Evolutionary conservation across 2,888 invertebrate species (phyloP), one percentile per base, ranked within the genome.

Genomic region (Sphinx pinastri): DNA sequence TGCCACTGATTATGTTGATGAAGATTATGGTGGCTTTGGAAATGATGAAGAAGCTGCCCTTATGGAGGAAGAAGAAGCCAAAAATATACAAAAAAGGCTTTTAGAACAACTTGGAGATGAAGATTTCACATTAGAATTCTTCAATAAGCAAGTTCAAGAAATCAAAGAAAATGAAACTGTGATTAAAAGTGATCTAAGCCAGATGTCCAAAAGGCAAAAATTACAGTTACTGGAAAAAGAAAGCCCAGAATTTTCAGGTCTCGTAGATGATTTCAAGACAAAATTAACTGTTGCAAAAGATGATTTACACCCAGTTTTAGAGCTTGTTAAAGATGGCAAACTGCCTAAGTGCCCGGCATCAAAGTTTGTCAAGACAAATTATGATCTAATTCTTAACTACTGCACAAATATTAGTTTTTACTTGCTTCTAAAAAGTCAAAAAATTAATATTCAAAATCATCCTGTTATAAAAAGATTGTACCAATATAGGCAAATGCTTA

Each of bases 381-480:
- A 96, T 84, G 94, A 96, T 76, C 88, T 97, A 52, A 94, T 96
- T 76, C 95, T 95, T 83, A 98, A 98, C 84, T 99, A 99, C 85
- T 97, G 97, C 78, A 96, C 96, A 31, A 98, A 99, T 86, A 96
- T 99, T 55, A 95, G 96, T 67, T 98, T 97, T 90, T 99, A 98
- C 88, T 88, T 99, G 77, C 94, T 97, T 77, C 89, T 99, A 16
- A 98, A 98, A 94, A 95, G 97, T 70, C 96, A 96, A 82, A 96
- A 96, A 79, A 90, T 95, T 31, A 95, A 95, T 70, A 94, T 97
- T 31, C 95, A 96, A 80, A 96, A 96, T 78, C 99, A 99, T 94
- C 99, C 99, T n/a, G 96, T 99, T 14, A 95, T 98, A 59, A 97
- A 97, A 84, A 95, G 98, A 74, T 93, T 99, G 68, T 96, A 97